A percentile compares a stretch with the other conserved stretches of the same genome.
Conservation (phyloP, 2,113 vertebrate genomes). For the Psilopsiagon aymara region DNA sequence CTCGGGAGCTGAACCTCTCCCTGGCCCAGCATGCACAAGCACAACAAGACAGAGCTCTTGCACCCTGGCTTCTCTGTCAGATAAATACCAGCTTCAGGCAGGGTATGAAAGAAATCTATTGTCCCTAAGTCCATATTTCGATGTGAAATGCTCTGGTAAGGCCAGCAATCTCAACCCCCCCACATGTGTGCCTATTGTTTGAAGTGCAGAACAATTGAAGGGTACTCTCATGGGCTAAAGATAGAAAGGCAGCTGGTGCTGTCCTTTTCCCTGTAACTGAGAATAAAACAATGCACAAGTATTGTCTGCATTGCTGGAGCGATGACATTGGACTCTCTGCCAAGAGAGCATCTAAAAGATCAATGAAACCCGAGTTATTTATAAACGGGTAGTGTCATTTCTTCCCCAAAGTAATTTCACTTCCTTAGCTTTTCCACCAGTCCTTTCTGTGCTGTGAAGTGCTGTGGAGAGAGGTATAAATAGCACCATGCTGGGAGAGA, state of each 20-base stretch:
- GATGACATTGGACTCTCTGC: slow-evolving; percentile 60
- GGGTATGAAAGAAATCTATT: slow-evolving; percentile 16
- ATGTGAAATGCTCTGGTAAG: not conserved
- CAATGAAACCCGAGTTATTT: slow-evolving; percentile 68
- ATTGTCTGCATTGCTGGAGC: slow-evolving; percentile 77
- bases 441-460: not conserved
- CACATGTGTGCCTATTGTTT: slow-evolving; percentile 75
- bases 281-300: slow-evolving; percentile 77
- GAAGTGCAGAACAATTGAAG: slow-evolving; percentile 82
- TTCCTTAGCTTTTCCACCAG: slow-evolving; percentile 56
- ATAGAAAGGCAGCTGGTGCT: slow-evolving; percentile 81
- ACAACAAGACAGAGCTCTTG: not conserved
- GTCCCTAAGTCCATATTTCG: not conserved
- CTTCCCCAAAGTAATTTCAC: slow-evolving; percentile 62
- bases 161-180: slow-evolving; percentile 1
- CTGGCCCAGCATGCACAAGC: not conserved
- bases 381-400: slow-evolving; percentile 59
- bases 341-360: slow-evolving; percentile 55
- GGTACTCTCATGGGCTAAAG: slow-evolving; percentile 76
- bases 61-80: not conserved
- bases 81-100: not conserved
- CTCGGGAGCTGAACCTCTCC: not conserved
- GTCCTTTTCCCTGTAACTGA: slow-evolving; percentile 75
- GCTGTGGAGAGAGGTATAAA: not conserved
- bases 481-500: not conserved